A percentile compares a stretch with the other conserved stretches of the same genome.
Evolutionary conservation across 2,113 vertebrate species (phyloP).

Genomic region (Globicephala melas): DNA sequence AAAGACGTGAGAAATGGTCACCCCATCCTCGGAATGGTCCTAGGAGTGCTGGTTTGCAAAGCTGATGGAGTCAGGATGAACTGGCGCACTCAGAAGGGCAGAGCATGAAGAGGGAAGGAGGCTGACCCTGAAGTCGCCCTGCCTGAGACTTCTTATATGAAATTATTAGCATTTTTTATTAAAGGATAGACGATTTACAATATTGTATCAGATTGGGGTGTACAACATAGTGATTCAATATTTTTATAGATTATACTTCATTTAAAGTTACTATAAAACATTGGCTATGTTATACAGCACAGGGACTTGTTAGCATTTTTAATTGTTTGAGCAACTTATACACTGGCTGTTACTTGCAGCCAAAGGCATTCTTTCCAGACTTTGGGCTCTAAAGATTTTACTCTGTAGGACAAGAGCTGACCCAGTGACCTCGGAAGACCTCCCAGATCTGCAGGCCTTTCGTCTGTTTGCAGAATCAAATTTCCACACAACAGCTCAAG

Average conservation of each 20-base stretch:
- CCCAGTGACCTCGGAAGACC: neutral
- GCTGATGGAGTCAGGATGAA: neutral
- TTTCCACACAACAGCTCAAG: neutral
- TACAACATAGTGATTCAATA: neutral
- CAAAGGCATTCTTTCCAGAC: neutral
- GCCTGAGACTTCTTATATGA: neutral
- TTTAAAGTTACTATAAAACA: neutral
- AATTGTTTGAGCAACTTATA: neutral
- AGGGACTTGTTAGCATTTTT: neutral
- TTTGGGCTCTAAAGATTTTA: neutral
- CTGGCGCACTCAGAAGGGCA: neutral
- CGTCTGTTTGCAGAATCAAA: neutral
- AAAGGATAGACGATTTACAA: neutral
- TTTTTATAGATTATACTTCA: neutral
- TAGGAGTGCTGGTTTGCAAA: neutral
- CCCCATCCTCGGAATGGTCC: neutral
- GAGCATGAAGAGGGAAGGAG: neutral
- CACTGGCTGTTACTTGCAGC: neutral
- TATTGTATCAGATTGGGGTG: neutral
- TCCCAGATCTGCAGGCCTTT: neutral
- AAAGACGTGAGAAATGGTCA: neutral
- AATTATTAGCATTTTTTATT: neutral
- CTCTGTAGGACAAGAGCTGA: neutral
- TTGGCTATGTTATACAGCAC: neutral
- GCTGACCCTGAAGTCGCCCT: neutral